Conservation (phyloP, 2,888 invertebrate species). For the Drosophila bunnanda region DNA sequence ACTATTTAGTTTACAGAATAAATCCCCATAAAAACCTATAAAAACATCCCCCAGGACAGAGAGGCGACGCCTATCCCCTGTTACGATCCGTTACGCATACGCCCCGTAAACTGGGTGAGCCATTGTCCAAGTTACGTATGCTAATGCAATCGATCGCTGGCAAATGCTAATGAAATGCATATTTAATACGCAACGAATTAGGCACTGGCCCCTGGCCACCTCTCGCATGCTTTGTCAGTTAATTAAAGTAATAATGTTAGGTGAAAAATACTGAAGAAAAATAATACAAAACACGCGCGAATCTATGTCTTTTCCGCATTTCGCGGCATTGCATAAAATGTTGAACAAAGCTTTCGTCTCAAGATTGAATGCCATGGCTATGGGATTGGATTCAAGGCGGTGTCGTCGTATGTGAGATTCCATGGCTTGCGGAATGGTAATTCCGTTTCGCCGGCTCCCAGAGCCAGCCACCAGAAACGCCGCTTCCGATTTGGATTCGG, state of each 20-base stretch:
- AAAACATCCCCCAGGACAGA: neutral
- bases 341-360: conserved; percentile 43
- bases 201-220: conserved; percentile 14
- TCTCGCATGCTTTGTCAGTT: conserved; percentile 22
- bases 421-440: conserved; percentile 23
- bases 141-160: conserved; percentile 34
- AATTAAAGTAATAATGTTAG: conserved; percentile 43
- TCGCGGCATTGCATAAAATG: conserved; percentile 54
- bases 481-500: conserved; percentile 21
- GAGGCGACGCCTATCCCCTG: neutral
- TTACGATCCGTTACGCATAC: conserved; percentile 19
- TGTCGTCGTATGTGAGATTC: conserved; percentile 40
- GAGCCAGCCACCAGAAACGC: conserved; percentile 33
- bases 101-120: conserved; percentile 43
- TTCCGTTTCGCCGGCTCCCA: conserved; percentile 36
- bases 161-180: conserved; percentile 26
- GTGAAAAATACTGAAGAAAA: conserved; percentile 14
- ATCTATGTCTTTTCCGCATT: conserved; percentile 70
- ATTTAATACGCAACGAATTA: conserved; percentile 37
- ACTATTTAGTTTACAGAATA: neutral
- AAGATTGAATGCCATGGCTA: conserved; percentile 14
- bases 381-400: conserved; percentile 26
- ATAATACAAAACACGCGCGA: conserved; percentile 37
- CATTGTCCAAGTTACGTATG: conserved; percentile 48
- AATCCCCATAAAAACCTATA: neutral